Percentiles rank a stretch among this genome's conserved stretches.
Evolutionary conservation across 2,113 vertebrate genomes (phyloP).

Genomic region (Gallinago media): DNA sequence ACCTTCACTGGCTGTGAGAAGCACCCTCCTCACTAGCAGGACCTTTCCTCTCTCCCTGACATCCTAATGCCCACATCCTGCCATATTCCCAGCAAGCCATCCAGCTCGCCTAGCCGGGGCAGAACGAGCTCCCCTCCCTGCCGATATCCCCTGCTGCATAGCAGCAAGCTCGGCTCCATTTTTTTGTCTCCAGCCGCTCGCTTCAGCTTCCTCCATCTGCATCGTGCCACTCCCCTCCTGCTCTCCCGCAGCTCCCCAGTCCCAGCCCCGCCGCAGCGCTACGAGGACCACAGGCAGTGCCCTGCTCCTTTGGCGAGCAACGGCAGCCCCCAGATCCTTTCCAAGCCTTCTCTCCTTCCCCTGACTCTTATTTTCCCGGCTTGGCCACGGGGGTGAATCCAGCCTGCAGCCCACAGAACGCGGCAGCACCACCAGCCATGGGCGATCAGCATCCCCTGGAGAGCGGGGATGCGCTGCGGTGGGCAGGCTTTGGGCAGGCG

Average conservation of each 20-base stretch:
- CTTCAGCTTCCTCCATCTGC: neutral
- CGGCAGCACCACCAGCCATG: neutral
- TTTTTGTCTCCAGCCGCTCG: slow-evolving; percentile 10
- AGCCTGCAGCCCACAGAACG: neutral
- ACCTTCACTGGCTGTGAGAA: neutral
- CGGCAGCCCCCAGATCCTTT: neutral
- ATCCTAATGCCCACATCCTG: neutral
- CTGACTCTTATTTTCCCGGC: neutral
- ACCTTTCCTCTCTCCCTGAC: neutral
- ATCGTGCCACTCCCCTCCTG: accelerated
- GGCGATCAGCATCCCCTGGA: accelerated
- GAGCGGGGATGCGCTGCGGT: accelerated
- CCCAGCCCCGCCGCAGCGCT: neutral
- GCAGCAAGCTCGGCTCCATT: neutral
- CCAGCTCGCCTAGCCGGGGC: neutral
- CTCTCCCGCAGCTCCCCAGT: neutral
- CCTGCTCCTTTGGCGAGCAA: accelerated
- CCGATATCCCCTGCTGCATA: neutral
- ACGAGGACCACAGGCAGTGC: neutral
- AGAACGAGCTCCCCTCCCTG: neutral
- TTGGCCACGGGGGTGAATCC: neutral
- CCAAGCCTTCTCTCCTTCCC: neutral
- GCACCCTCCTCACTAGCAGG: neutral
- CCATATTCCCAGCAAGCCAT: neutral
- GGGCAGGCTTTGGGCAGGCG: neutral